Evolutionary conservation across 2,888 invertebrate genomes (phyloP), one percentile per base, ranked within the genome.

Genomic region (Hermaeophaga mercurialis): DNA sequence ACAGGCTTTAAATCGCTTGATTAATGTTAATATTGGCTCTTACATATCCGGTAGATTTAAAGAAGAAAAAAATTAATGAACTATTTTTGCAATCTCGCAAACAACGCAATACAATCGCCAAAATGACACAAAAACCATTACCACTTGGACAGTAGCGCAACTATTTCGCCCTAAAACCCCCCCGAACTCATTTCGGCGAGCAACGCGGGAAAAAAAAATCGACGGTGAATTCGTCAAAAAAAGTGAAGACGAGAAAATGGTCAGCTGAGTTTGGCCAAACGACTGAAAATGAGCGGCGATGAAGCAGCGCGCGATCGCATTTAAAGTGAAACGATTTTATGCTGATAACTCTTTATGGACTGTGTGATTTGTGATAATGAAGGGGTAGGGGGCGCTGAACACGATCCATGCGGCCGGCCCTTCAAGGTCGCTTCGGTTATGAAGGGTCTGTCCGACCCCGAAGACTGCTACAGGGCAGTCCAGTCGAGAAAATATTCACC

Each of bases 301-400:
- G 18, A 6, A 31, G 28, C 55, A 53, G 34, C 19, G 41, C 28
- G 15, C 41, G 47, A 43, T 46, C 55, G 43, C 43, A 19, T 18
- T 41, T 7, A 11, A 12, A 19, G 41, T 18, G 15, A 22, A 39
- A 62, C 65, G 68, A 69, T 69, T 31, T 66, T 59, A 56, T 63
- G 64, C 63, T 70, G 68, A 71, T 72, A 70, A 70, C 70, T 70
- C 66, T 67, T 41, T 41, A 31, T 69, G 70, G 69, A 69, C 67
- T 56, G 56, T 60, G 59, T 60, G 61, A 67, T 65, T 68, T 69
- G 70, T 72, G 71, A 69, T 72, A 72, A 73, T 73, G 70, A 70
- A 61, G 64, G 62, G 52, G 58, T 62, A 58, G 67, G 63, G 67
- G 66, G 65, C 14, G 41, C 15, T 38, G 36, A 41, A 19, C 43